Conservation (phyloP, 2,888 invertebrate genomes). For the Heterodera filipjevi region DNA sequence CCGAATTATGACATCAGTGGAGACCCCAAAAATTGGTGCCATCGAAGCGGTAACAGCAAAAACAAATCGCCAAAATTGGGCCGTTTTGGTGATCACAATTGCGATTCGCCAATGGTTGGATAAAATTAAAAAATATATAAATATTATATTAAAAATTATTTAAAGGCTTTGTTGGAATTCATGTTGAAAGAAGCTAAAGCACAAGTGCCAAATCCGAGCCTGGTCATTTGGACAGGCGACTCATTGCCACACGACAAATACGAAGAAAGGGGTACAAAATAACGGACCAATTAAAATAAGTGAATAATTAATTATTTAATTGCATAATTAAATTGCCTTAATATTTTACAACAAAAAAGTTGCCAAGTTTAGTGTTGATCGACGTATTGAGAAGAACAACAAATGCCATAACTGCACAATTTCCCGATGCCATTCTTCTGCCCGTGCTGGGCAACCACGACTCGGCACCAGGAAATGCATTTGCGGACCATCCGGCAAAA, state of each 20-base stretch:
- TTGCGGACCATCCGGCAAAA: slow-evolving; percentile 40
- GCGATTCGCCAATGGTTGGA: slow-evolving; percentile 58
- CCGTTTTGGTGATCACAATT: slow-evolving; percentile 59
- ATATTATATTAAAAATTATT: background rate
- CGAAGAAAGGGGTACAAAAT: slow-evolving; percentile 46
- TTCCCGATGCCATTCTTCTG: slow-evolving; percentile 48
- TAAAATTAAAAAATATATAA: background rate
- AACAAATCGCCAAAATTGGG: slow-evolving; percentile 43
- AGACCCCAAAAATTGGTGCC: slow-evolving; percentile 40
- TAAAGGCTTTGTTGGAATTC: slow-evolving; percentile 51
- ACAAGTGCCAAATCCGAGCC: slow-evolving; percentile 51
- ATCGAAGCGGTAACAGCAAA: slow-evolving; percentile 31
- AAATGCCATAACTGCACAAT: slow-evolving; percentile 34
- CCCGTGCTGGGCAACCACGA: slow-evolving; percentile 63
- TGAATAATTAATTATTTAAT: slow-evolving; percentile 1
- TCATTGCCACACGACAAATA: slow-evolving; percentile 57
- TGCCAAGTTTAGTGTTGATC: slow-evolving; percentile 39
- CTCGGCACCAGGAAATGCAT: slow-evolving; percentile 56
- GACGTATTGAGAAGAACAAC: slow-evolving; percentile 42
- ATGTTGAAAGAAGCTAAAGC: slow-evolving; percentile 49
- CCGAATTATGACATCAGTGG: slow-evolving; percentile 52
- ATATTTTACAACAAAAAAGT: background rate
- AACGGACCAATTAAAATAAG: too few relatives aligned
- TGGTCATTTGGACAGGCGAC: slow-evolving; percentile 63
- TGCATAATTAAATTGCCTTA: background rate